phyloP scores from a whole-genome alignment of 2,797 vertebrate species.

The Danio kyathit region DNA sequence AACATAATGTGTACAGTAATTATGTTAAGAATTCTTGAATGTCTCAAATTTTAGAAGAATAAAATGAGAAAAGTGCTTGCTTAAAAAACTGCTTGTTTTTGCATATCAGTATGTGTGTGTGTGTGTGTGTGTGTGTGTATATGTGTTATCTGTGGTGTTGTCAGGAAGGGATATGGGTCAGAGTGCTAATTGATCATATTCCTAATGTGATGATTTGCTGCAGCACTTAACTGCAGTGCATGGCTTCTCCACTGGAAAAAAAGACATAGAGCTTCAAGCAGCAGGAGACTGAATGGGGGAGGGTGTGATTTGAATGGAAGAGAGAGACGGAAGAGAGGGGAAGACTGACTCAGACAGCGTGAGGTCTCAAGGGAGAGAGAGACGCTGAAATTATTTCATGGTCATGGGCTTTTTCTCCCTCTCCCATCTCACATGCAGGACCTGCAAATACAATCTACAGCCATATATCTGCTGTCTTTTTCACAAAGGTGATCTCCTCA shows the following conservation, averaged over 20 bases:
- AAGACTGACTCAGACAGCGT: slow-evolving; percentile 80
- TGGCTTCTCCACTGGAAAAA: slow-evolving; percentile 72
- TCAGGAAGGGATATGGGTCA: slow-evolving; percentile 71
- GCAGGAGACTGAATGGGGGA: slow-evolving; percentile 72
- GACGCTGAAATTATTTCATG: slow-evolving; percentile 84
- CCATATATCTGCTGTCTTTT: slow-evolving; percentile 77
- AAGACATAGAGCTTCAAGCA: slow-evolving; percentile 78
- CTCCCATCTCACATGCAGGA: slow-evolving; percentile 70
- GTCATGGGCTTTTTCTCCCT: slow-evolving; percentile 72
- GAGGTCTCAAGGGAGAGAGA: slow-evolving; percentile 80
- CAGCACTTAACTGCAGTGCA: slow-evolving; percentile 79
- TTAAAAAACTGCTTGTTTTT: slow-evolving; percentile 15
- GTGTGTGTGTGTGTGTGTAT: slow-evolving; percentile 51
- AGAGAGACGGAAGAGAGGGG: slow-evolving; percentile 51
- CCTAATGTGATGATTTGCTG: slow-evolving; percentile 84
- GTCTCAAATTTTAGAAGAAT: background rate
- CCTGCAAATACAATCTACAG: slow-evolving; percentile 79
- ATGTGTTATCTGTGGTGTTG: slow-evolving; percentile 47
- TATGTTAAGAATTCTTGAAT: background rate
- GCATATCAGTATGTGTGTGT: slow-evolving; percentile 25
- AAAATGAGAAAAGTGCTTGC: background rate
- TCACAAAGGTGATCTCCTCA: slow-evolving; percentile 82
- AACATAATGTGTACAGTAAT: background rate
- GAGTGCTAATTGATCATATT: slow-evolving; percentile 81
- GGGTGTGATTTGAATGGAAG: slow-evolving; percentile 44